Percentiles rank a stretch among this genome's conserved stretches.
These are phyloP conservation scores for Eumacrocentrus americanus DNA, from an alignment of 2,888 invertebrate genomes.

Conservation along the genomic window DNA sequence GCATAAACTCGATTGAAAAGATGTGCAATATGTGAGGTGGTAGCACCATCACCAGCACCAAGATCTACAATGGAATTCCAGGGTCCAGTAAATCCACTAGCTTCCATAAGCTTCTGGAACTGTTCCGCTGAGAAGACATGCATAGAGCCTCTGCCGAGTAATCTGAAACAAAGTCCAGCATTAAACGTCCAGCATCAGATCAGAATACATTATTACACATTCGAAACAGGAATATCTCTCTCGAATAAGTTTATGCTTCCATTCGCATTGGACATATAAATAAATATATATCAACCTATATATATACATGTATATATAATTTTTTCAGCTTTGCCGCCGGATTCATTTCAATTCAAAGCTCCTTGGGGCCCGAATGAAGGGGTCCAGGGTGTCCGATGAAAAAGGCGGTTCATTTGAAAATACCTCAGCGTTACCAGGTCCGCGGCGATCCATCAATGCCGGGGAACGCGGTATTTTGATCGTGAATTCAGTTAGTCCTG, in stretches of 20 bases:
- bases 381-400: too few species aligned
- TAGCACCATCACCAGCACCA: constrained; percentile 95
- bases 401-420: constrained; percentile 49
- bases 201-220: background rate
- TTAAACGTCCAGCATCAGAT: too few species aligned
- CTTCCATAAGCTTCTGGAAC: constrained; percentile 70
- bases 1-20: constrained; percentile 79
- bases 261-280: too few species aligned
- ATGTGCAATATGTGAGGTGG: constrained; percentile 79
- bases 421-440: constrained; percentile 43
- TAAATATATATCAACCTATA: too few species aligned
- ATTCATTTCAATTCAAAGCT: constrained; percentile 8
- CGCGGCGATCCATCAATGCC: constrained; percentile 56
- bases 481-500: constrained; percentile 54
- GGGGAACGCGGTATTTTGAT: constrained; percentile 57
- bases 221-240: too few species aligned
- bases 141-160: constrained; percentile 93
- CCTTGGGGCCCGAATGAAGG: background rate
- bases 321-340: constrained; percentile 2
- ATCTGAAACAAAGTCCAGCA: constrained; percentile 67
- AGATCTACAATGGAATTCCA: constrained; percentile 76
- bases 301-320: background rate
- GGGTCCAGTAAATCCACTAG: constrained; percentile 56
- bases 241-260: too few species aligned
- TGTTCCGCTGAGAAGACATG: constrained; percentile 90